phyloP scores from a whole-genome alignment of 35 echinoderm and acorn worm species.

The Heliocidaris tuberculata region DNA sequence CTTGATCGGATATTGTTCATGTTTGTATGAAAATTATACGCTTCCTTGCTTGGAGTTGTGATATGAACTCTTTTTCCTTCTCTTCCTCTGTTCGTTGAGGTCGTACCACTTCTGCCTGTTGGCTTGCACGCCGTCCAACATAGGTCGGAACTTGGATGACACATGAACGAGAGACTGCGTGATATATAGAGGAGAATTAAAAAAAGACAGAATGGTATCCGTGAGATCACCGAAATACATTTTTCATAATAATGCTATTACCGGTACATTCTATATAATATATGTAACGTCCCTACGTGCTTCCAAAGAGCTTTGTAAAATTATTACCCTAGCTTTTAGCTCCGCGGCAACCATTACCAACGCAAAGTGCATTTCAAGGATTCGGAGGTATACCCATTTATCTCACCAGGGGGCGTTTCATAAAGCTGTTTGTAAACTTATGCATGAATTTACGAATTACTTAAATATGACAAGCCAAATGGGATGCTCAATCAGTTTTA shows the following conservation, averaged over 20 bases:
- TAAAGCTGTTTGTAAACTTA: too few relatives aligned
- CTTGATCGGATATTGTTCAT: neutral
- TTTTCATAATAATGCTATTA: neutral
- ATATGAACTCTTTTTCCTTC: constrained; percentile 58
- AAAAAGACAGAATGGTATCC: constrained; percentile 23
- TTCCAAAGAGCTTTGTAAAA: neutral
- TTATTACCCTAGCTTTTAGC: too few relatives aligned
- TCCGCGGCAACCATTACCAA: too few relatives aligned
- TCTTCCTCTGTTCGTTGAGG: constrained; percentile 78
- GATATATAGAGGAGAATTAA: neutral
- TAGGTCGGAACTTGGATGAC: constrained; percentile 62
- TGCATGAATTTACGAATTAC: too few relatives aligned
- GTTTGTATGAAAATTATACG: neutral
- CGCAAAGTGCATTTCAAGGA: too few relatives aligned
- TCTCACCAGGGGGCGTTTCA: too few relatives aligned
- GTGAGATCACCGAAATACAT: neutral
- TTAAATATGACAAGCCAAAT: too few relatives aligned
- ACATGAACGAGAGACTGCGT: constrained; percentile 66
- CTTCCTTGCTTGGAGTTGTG: constrained; percentile 52
- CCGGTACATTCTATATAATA: neutral
- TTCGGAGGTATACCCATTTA: too few relatives aligned
- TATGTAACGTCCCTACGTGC: neutral
- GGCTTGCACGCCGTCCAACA: constrained; percentile 75
- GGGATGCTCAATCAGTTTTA: too few relatives aligned
- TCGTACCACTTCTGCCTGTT: constrained; percentile 86